Percentiles rank a stretch among this genome's conserved stretches.
phyloP scores from a whole-genome alignment of 2,888 invertebrate species.

The Eudemis profundana region DNA sequence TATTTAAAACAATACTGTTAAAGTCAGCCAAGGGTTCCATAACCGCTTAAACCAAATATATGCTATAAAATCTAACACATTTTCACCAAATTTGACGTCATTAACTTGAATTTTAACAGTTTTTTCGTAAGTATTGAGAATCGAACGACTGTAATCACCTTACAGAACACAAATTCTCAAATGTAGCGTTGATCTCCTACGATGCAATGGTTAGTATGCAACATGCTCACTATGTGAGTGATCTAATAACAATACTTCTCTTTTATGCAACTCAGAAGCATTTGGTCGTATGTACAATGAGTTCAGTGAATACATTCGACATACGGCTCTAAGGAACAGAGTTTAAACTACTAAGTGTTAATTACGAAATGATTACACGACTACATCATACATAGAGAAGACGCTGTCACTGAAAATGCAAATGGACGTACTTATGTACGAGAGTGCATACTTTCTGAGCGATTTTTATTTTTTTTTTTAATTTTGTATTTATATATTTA shows the following conservation, averaged over 20 bases:
- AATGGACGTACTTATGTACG: no score
- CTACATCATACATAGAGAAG: slow-evolving; percentile 11
- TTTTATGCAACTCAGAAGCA: not conserved
- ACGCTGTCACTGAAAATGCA: not conserved
- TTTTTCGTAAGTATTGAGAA: no score
- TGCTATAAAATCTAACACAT: no score
- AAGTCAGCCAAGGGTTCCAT: no score
- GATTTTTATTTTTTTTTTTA: no score
- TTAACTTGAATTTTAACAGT: no score
- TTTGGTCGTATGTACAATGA: not conserved
- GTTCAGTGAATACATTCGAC: not conserved
- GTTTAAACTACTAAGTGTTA: slow-evolving; percentile 33
- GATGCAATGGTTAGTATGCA: slow-evolving; percentile 37
- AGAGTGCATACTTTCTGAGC: no score
- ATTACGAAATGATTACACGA: slow-evolving; percentile 24
- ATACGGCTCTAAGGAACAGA: not conserved
- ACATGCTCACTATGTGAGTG: slow-evolving; percentile 45
- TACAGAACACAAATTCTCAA: not conserved
- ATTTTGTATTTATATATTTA: no score
- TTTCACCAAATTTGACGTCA: no score
- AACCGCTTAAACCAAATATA: no score
- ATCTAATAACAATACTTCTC: slow-evolving; percentile 21
- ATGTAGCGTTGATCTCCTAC: slow-evolving; percentile 12
- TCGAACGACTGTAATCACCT: no score
- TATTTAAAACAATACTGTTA: no score